Evolutionary conservation across 2,797 vertebrate genomes (phyloP).

Genomic region (Sarcoramphus papa): DNA sequence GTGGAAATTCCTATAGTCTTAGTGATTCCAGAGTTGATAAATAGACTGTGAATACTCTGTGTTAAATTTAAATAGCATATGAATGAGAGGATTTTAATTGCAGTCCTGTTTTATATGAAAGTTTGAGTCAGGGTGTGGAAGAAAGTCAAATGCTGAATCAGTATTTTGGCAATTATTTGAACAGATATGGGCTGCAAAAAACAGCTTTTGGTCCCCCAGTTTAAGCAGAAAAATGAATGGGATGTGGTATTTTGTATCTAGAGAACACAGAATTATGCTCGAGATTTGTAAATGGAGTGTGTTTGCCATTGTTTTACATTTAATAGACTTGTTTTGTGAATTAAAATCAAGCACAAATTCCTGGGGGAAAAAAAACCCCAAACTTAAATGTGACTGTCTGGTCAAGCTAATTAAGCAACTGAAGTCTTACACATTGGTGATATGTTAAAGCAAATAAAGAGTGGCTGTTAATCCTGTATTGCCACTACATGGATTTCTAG

Average conservation of each 20-base stretch:
- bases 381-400: neutral
- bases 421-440: neutral
- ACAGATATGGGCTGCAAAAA: conserved; percentile 2
- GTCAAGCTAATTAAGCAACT: neutral
- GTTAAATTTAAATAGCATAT: neutral
- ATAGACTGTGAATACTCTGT: neutral
- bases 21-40: neutral
- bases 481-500: neutral
- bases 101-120: neutral
- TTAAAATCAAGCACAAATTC: neutral
- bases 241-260: neutral
- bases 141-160: neutral
- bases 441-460: neutral
- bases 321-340: neutral
- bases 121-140: neutral
- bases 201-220: neutral
- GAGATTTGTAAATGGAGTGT: neutral
- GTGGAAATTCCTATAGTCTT: neutral
- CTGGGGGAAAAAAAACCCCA: accelerated
- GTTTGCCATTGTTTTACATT: neutral
- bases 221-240: neutral
- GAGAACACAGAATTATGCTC: neutral
- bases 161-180: conserved; percentile 20
- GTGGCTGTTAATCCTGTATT: neutral
- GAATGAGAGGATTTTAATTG: neutral